Evolutionary conservation across 2,797 vertebrate genomes (phyloP).

Genomic region (Acipenser ruthenus): DNA sequence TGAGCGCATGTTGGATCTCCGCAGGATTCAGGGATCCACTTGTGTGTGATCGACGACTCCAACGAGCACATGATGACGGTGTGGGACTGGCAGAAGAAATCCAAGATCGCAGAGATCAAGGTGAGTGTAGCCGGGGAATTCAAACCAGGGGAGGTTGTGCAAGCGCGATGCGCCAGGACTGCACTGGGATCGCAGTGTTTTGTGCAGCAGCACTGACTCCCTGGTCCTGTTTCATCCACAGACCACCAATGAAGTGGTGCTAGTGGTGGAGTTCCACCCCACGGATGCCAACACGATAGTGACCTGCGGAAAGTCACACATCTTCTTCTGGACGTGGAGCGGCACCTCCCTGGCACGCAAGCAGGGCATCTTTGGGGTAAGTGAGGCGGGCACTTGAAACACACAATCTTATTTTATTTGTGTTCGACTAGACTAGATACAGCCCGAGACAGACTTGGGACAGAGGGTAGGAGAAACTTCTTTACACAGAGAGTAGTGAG

Average conservation of each 20-base stretch:
- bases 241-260: constrained; percentile 93
- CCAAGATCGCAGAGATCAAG: constrained; percentile 93
- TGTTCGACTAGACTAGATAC: too few species aligned
- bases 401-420: too few species aligned
- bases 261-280: constrained; percentile 90
- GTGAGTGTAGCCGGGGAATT: constrained; percentile 43
- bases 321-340: constrained; percentile 97
- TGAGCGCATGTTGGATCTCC: not conserved
- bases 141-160: too few species aligned
- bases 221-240: constrained; percentile 28
- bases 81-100: constrained; percentile 95
- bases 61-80: constrained; percentile 97
- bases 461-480: too few species aligned
- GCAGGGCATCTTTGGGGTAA: constrained; percentile 86
- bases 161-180: too few species aligned
- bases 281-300: constrained; percentile 88
- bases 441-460: too few species aligned
- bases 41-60: constrained; percentile 91
- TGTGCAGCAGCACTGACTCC: not conserved
- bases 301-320: constrained; percentile 95
- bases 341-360: constrained; percentile 85
- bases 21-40: constrained; percentile 87
- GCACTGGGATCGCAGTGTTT: not conserved
- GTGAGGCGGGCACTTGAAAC: too few species aligned
- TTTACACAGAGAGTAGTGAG: too few species aligned